Evolutionary conservation across 2,797 vertebrate species (phyloP).

Genomic region (Crax fasciolata): DNA sequence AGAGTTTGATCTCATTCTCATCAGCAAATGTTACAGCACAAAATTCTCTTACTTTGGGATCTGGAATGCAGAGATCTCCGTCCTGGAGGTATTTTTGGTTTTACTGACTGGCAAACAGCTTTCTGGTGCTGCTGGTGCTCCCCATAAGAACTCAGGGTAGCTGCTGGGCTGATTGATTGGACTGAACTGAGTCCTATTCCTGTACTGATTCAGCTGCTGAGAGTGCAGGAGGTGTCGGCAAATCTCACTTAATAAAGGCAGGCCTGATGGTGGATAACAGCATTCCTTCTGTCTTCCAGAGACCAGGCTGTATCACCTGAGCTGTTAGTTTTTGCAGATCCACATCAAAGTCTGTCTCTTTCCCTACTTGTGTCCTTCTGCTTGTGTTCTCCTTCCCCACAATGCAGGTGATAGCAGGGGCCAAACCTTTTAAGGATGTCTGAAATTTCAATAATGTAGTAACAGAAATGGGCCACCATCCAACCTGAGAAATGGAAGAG

Average conservation of each 20-base stretch:
- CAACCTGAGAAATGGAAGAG: neutral
- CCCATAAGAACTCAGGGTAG: neutral
- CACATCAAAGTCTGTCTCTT: neutral
- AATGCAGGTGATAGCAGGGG: neutral
- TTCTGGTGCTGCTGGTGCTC: neutral
- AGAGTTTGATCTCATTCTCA: neutral
- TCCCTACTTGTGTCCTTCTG: rapidly evolving
- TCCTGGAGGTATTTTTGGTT: neutral
- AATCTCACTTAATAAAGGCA: neutral
- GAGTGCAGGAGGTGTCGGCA: neutral
- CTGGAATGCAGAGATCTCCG: rapidly evolving
- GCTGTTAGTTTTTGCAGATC: neutral
- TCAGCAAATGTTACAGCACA: rapidly evolving
- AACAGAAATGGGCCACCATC: neutral
- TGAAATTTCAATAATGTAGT: neutral
- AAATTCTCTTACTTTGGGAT: neutral
- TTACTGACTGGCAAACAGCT: neutral
- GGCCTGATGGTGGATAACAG: rapidly evolving
- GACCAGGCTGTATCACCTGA: rapidly evolving
- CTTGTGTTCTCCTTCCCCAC: neutral
- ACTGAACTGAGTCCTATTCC: neutral
- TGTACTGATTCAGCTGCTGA: neutral
- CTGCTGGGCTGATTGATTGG: neutral
- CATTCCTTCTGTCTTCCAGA: neutral
- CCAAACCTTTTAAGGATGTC: neutral